Evolutionary conservation across 2,113 vertebrate genomes (phyloP).

Genomic region (Epinephelus fuscoguttatus): DNA sequence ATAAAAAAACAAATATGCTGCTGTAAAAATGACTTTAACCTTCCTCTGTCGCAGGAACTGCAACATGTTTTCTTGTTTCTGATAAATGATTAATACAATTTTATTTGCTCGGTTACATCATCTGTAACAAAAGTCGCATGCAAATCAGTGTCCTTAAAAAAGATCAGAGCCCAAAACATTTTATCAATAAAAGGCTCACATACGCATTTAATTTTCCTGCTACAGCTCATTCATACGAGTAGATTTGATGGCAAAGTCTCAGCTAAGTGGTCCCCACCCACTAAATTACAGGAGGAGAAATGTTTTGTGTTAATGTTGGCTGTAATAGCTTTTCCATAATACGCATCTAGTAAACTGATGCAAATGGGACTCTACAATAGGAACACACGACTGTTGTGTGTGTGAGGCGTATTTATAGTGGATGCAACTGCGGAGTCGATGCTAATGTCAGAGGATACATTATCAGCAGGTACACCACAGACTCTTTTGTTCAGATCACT

Average conservation of each 20-base stretch:
- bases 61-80: slow-evolving; percentile 5
- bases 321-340: slow-evolving; percentile 65
- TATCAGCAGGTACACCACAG: slow-evolving; percentile 25
- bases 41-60: not conserved
- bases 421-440: slow-evolving; percentile 18
- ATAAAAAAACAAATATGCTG: not conserved
- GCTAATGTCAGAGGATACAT: slow-evolving; percentile 44
- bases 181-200: slow-evolving; percentile 24
- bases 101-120: slow-evolving; percentile 4
- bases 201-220: not conserved
- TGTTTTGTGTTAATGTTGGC: slow-evolving; percentile 64
- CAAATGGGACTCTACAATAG: slow-evolving; percentile 43
- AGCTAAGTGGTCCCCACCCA: slow-evolving; percentile 41
- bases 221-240: slow-evolving; percentile 21
- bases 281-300: slow-evolving; percentile 52
- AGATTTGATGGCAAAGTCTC: slow-evolving; percentile 39
- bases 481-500: slow-evolving; percentile 56
- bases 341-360: slow-evolving; percentile 55
- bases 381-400: slow-evolving; percentile 50
- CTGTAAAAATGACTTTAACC: not conserved
- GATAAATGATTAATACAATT: not conserved
- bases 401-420: slow-evolving; percentile 38
- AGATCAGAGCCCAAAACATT: not conserved
- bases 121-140: not conserved
- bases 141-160: not conserved